Evolutionary conservation across 2,888 invertebrate species (phyloP), one percentile per base, ranked within the genome.

Genomic region (Oligia latruncula): DNA sequence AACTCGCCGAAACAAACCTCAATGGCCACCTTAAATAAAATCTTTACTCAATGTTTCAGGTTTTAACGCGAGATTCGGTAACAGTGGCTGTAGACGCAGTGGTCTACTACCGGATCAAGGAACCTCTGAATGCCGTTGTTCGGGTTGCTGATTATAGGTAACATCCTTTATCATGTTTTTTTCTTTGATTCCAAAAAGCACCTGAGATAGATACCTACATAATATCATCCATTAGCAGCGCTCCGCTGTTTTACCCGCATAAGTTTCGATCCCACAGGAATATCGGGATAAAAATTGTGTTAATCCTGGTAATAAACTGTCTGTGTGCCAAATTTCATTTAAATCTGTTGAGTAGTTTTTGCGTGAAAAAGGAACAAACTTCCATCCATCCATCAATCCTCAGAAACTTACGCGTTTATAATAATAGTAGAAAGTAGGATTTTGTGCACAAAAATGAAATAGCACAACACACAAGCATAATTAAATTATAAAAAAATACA

Each of bases 71-170:
- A 95, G 99, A 99, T 95, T 98, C 98, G 0, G 99, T 99, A 55
- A 99, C 99, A 0, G 99, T 99, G 0, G 98, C 98, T 1, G 99
- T 99, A 4, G 99, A 99, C 92, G 99, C 99, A 0, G 98, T 98
- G 0, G 98, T 98, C 64, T 98, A 98, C 94, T 98, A 98, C 93
- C 97, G 98, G 85, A 98, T 98, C 83, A 98, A 98, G 90, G 98
- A 98, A 92, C 98, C 98, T 0, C 93, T 98, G 23, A 98, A 98
- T 92, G 98, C 98, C 0, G 98, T 98, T 15, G 97, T 98, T 71
- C 97, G 97, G 93, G 98, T 98, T 9, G 98, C 98, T 70, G 98
- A 98, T 94, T 98, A 98, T 93, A 98, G 98, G 55, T 60, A 52
- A n/a, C 11, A 6, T 40, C 5, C 40, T 62, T 40, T 23, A 9